Conservation (phyloP, 1,140 invertebrate genomes). For the Asbolus verrucosus region DNA sequence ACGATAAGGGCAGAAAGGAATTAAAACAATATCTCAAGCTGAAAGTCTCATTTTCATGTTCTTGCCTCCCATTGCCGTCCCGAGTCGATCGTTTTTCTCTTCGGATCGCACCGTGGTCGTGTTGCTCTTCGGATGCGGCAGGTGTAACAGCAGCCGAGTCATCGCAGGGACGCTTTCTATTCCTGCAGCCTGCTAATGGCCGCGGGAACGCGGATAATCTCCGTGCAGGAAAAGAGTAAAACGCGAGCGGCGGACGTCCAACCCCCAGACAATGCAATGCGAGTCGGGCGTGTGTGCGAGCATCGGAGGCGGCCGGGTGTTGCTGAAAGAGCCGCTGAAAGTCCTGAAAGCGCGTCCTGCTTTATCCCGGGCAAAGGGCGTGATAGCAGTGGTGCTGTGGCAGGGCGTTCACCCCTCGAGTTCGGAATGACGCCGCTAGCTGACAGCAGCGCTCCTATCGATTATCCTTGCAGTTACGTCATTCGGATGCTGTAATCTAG, state of each 20-base stretch:
- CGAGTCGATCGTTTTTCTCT: background rate
- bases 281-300: constrained; percentile 8
- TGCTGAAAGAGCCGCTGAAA: background rate
- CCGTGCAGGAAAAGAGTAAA: too few species aligned
- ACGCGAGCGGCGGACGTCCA: too few species aligned
- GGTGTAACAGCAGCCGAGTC: background rate
- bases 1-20: background rate
- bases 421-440: constrained; percentile 54
- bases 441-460: constrained; percentile 63
- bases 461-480: constrained; percentile 64
- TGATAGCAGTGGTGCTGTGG: constrained; percentile 20
- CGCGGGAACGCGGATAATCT: too few species aligned
- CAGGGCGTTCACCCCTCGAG: constrained; percentile 64
- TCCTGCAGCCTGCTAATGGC: too few species aligned
- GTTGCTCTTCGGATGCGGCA: background rate
- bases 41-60: constrained; percentile 3
- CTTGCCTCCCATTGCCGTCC: background rate
- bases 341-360: constrained; percentile 21
- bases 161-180: too few species aligned
- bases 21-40: constrained; percentile 1
- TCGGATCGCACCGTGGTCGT: background rate
- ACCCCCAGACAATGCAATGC: background rate
- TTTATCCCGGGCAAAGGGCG: constrained; percentile 37
- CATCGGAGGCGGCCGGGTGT: constrained; percentile 1
- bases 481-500: constrained; percentile 62